phyloP scores from a whole-genome alignment of 2,797 vertebrate genomes.

The Varecia variegata region DNA sequence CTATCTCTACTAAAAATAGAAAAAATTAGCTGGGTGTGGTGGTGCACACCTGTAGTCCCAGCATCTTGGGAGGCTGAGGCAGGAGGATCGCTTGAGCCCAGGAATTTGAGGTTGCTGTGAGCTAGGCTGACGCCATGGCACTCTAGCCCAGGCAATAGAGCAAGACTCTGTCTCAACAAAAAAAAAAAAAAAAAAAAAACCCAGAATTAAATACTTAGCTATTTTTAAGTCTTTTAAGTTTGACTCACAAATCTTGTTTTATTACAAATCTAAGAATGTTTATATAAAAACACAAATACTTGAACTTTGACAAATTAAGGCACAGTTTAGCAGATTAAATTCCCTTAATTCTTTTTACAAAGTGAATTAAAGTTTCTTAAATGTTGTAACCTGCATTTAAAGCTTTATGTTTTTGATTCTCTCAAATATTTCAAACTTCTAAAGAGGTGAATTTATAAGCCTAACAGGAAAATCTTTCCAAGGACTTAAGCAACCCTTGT shows the following conservation, averaged over 20 bases:
- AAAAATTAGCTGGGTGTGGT: too few species aligned
- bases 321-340: slow-evolving; percentile 28
- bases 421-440: not conserved
- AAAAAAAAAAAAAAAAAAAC: too few species aligned
- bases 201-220: not conserved
- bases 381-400: not conserved
- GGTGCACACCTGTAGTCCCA: too few species aligned
- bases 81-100: too few species aligned
- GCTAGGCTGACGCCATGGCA: too few species aligned
- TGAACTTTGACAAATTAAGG: slow-evolving; percentile 16
- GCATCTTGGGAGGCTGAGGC: too few species aligned
- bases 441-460: not conserved
- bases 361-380: not conserved
- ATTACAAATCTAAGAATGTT: slow-evolving; percentile 2
- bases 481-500: not conserved
- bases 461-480: not conserved
- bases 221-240: slow-evolving; percentile 35
- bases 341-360: not conserved
- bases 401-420: not conserved
- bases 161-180: too few species aligned
- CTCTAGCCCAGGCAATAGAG: too few species aligned
- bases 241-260: slow-evolving; percentile 1
- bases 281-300: not conserved
- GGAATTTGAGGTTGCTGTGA: too few species aligned
- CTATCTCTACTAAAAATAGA: not conserved